Evolutionary conservation across 2,888 invertebrate species (phyloP), one percentile per base, ranked within the genome.

Genomic region (Thymelicus acteon): DNA sequence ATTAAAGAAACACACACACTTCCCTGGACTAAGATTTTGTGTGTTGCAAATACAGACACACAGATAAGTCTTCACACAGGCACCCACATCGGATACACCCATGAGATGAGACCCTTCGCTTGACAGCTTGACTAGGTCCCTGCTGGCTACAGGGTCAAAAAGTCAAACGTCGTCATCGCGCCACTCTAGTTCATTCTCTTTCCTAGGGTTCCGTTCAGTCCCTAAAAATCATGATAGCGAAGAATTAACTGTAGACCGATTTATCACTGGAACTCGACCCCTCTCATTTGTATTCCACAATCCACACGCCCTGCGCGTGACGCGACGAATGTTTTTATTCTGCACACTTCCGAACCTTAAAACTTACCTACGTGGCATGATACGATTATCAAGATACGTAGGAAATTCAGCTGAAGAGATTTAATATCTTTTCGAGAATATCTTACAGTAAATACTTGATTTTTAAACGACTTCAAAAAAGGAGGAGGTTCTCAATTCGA

Each of bases 271-370:
- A 47, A 31, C 52, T n/a, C 57, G 62, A 60, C 62, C 58, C 57
- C 13, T 49, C 60, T 73, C 68, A 75, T 75, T 75, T 71, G 75
- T 75, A 75, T 75, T 73, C 75, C 39, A 44, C 19, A 75, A 73
- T 73, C 75, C 39, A 44, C 19, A 10, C 13, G 62, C 74, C 60
- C 52, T 61, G 61, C 40, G 15, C 72, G 48, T 73, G 62, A 71
- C 70, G 71, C 72, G 71, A 65, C 73, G 67, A 67, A 73, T 63
- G 60, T 68, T 73, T 74, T 72, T 72, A 72, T 73, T 71, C 70
- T 72, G 69, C 72, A 58, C 61, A 49, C 68, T 62, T 70, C 64
- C 57, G 47, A 62, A 63, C 61, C 57, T 63, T 31, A 49, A 62
- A 68, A 68, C 49, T 52, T 68, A 61, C 31, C 57, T 57, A 57